Base-by-base conservation (phyloP, 2,797 vertebrate species). In the Bufotes viridis region DNA sequence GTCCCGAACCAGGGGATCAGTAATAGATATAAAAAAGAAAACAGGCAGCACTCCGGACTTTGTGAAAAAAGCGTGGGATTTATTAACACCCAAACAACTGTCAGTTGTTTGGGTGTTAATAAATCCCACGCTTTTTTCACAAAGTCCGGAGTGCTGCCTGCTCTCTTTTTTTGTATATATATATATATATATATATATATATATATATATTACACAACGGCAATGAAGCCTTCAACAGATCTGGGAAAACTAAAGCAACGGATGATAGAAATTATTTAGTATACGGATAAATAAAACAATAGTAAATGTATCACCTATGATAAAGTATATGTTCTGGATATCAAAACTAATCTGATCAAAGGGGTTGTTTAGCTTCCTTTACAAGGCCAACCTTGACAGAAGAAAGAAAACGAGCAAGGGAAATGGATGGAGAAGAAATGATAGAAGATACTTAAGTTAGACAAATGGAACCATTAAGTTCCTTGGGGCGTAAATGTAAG, bases 361-460 rank as follows among this genome's bases (percentile, higher is more conserved):
- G 53, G 51, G 78, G 84, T 72, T 86, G 84, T 83, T 83, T 86
- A 82, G 79, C 70, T 87, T 87, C 58, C 72, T 34, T 87, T 89
- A 83, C 88, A 89, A 86, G 84, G 84, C 84, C 84, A 86, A 34
- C 80, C 53, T 78, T 89, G 80, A 82, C 88, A 87, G 80, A 82
- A 83, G 63, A 82, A 86, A 85, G 87, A 85, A 81, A 89, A 86
- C 80, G 60, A 86, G 60, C 70, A 78, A 55, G 78, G 42, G 42
- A 86, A 87, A 89, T 81, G 63, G 80, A 89, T 86, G 82, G 84
- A 65, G 53, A 78, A 82, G 63, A 75, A 86, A 89, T 87, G 61
- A 89, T 89, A 87, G 80, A 89, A 89, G 84, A 89, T 89, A 89
- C 88, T 82, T 86, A 86, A 89, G 72, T 83, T 89, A 87, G 88